A percentile compares a stretch with the other conserved stretches of the same genome.
Conservation (phyloP, 2,888 invertebrate genomes). For the Smittia aterrima region DNA sequence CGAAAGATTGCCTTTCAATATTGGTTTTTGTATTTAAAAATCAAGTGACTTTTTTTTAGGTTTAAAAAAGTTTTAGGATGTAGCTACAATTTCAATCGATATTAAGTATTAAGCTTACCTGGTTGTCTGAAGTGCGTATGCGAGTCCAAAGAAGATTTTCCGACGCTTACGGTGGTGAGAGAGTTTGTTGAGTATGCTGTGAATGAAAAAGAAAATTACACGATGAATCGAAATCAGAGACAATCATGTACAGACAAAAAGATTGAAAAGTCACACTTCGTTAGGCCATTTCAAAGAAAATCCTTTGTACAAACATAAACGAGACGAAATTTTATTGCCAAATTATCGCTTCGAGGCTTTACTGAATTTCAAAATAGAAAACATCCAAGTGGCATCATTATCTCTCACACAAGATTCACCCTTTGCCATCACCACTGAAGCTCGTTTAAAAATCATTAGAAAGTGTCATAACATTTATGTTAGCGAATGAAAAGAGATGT, state of each 20-base stretch:
- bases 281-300: conserved; percentile 23
- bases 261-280: conserved; percentile 42
- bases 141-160: conserved; percentile 78
- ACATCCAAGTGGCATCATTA: conserved; percentile 16
- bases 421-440: background rate
- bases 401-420: conserved; percentile 27
- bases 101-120: too few species aligned
- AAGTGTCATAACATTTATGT: conserved; percentile 32
- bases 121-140: conserved; percentile 88
- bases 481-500: background rate
- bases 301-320: background rate
- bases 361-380: background rate
- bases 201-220: conserved; percentile 49
- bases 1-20: background rate
- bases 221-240: background rate
- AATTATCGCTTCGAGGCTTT: conserved; percentile 37
- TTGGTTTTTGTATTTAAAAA: background rate
- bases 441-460: conserved; percentile 29
- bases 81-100: too few species aligned
- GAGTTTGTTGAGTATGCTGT: conserved; percentile 84
- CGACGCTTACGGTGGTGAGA: conserved; percentile 65
- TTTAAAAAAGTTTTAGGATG: background rate
- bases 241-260: conserved; percentile 6
- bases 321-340: conserved; percentile 23
- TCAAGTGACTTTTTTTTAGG: background rate